Percentiles rank a stretch among this genome's conserved stretches.
Evolutionary conservation across 2,797 vertebrate genomes (phyloP).

Genomic region (Corythornis leucogaster): DNA sequence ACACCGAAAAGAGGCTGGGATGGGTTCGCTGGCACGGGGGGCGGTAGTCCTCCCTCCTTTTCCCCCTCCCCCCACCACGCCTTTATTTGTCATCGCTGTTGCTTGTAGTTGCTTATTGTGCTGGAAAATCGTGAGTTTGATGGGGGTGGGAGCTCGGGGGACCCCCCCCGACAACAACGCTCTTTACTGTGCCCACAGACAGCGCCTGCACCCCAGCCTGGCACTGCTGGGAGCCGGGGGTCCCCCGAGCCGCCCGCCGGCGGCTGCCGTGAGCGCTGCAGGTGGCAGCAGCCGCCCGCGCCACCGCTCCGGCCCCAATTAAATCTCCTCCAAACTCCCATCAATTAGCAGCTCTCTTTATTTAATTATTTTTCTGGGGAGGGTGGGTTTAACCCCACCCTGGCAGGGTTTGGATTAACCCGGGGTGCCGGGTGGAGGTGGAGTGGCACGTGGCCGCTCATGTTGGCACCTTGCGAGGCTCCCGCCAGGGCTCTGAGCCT

Average conservation of each 20-base stretch:
- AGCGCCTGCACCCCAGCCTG: rapidly evolving
- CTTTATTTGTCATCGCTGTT: not conserved
- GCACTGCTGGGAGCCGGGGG: rapidly evolving
- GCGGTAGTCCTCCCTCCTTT: too few species aligned
- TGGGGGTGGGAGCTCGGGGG: not conserved
- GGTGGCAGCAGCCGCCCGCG: slow-evolving; percentile 63
- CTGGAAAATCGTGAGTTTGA: not conserved
- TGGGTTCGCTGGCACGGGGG: too few species aligned
- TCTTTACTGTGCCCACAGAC: not conserved
- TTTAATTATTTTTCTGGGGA: not conserved
- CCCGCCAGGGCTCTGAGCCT: not conserved
- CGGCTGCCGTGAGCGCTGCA: slow-evolving; percentile 21
- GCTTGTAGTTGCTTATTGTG: not conserved
- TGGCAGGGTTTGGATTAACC: not conserved
- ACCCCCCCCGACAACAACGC: not conserved
- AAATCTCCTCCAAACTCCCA: slow-evolving; percentile 25
- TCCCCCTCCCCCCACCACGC: too few species aligned
- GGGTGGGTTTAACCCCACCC: not conserved
- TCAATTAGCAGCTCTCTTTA: not conserved
- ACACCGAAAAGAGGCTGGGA: too few species aligned
- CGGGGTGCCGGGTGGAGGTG: rapidly evolving
- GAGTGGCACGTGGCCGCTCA: not conserved
- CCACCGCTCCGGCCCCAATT: slow-evolving; percentile 31
- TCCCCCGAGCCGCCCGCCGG: not conserved
- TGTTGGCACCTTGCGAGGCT: rapidly evolving